These are phyloP conservation scores for Ligdia adustata DNA, from an alignment of 2,888 invertebrate genomes.

Conservation along the genomic window DNA sequence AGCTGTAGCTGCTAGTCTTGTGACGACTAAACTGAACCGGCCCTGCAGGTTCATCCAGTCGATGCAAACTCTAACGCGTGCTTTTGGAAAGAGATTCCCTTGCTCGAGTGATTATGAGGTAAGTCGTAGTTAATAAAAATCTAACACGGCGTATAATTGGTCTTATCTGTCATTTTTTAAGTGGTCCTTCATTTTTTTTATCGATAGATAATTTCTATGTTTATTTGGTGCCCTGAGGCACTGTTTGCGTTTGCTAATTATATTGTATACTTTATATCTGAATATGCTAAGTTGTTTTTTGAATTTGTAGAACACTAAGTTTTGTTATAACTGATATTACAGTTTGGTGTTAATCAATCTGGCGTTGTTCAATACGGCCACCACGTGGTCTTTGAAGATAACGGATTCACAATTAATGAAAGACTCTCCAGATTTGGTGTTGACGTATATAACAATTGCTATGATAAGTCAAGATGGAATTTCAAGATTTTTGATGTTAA, in stretches of 20 bases:
- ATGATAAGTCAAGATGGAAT: constrained; percentile 50
- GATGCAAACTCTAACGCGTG: constrained; percentile 82
- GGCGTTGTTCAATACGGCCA: constrained; percentile 82
- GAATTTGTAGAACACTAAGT: too few species aligned
- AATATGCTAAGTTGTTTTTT: too few species aligned
- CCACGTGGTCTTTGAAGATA: constrained; percentile 70
- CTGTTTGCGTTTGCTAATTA: too few species aligned
- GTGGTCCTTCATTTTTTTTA: too few species aligned
- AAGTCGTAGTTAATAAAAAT: too few species aligned
- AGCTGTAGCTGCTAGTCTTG: constrained; percentile 85
- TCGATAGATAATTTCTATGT: too few species aligned
- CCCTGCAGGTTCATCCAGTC: constrained; percentile 86
- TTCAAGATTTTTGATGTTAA: constrained; percentile 45
- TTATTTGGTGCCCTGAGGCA: too few species aligned
- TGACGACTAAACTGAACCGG: constrained; percentile 78
- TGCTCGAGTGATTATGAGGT: constrained; percentile 69
- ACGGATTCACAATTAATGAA: constrained; percentile 66
- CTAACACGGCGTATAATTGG: too few species aligned
- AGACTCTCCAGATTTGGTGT: constrained; percentile 34
- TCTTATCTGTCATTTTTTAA: too few species aligned
- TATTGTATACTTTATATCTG: too few species aligned
- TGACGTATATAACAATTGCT: constrained; percentile 50
- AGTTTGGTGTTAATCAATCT: constrained; percentile 59
- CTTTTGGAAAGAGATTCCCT: constrained; percentile 77
- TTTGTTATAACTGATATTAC: too few species aligned